Conservation (phyloP, 2,888 invertebrate species). For the Callyntrura sp. region DNA sequence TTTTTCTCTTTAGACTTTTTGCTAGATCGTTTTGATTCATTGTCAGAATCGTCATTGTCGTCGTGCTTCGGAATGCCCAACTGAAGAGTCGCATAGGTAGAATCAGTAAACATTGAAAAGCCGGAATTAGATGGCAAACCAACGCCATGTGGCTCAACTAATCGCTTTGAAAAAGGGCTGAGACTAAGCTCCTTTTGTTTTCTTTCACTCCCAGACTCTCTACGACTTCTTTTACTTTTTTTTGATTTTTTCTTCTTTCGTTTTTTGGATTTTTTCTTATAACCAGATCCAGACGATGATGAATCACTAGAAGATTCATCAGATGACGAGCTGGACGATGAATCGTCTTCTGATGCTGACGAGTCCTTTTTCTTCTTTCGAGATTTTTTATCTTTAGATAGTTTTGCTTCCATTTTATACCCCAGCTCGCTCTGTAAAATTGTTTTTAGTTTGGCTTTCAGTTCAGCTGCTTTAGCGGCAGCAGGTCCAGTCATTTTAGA, state of each 20-base stretch:
- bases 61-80: constrained; percentile 74
- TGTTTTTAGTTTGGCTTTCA: constrained; percentile 89
- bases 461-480: constrained; percentile 87
- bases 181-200: constrained; percentile 87
- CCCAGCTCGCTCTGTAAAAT: constrained; percentile 86
- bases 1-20: constrained; percentile 82
- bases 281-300: constrained; percentile 75
- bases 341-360: constrained; percentile 74
- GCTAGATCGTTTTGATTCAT: constrained; percentile 64
- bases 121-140: constrained; percentile 56
- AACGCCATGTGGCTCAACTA: constrained; percentile 72
- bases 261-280: constrained; percentile 86
- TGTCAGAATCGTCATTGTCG: constrained; percentile 56
- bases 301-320: constrained; percentile 72
- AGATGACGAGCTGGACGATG: constrained; percentile 77
- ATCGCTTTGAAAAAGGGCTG: constrained; percentile 82
- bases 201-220: constrained; percentile 86
- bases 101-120: constrained; percentile 74
- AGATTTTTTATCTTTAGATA: constrained; percentile 89
- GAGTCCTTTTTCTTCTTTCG: constrained; percentile 88
- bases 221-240: constrained; percentile 88
- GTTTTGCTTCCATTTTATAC: constrained; percentile 81
- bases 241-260: constrained; percentile 90
- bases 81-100: constrained; percentile 78
- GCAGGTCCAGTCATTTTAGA: constrained; percentile 75